Evolutionary conservation across 2,797 vertebrate species (phyloP), one percentile per base, ranked within the genome.

Genomic region (Pristis pectinata): DNA sequence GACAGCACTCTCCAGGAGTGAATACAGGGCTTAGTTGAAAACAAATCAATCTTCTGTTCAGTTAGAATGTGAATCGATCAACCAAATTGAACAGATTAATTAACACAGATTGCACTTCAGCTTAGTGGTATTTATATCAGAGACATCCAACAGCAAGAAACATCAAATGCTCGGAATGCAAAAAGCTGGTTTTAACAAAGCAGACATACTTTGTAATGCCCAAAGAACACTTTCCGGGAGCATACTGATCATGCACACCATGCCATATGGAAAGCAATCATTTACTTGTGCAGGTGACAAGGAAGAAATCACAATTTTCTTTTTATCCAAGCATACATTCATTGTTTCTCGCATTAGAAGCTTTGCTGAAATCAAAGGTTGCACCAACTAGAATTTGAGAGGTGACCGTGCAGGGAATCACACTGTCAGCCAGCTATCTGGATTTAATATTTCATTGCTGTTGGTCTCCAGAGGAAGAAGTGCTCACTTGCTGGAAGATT

Each of bases 391-490:
- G 74, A 74, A 34, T 34, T 34, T 56, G 70, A 94, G 67, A 94
- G 74, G 30, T 30, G 15, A 76, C 70, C 37, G 27, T 34, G 72
- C 67, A 41, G 92, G 74, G 67, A 76, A 27, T 11, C 15, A 53
- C 67, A 94, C 24, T 74, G 44, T 17, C 56, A 61, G 67, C 70
- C 92, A 74, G 44, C 24, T 49, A 74, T 74, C 67, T 94, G 49
- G 11, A 72, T 93, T 93, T 93, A 93, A 72, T 93, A 76, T 94
- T 94, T 76, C 92, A 94, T 74, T 94, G 92, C 41, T 10, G 17
- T 49, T 74, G 92, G 67, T 44, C 44, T 72, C 64, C 67, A 56
- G 70, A 17, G 49, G 37, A 76, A 70, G 49, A 70, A 72, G 53
- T 72, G 27, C 30, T 93, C 27, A 74, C 72, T 67, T 10, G 24